phyloP scores from a whole-genome alignment of 2,797 vertebrate genomes.

The Lithobates sylvaticus region DNA sequence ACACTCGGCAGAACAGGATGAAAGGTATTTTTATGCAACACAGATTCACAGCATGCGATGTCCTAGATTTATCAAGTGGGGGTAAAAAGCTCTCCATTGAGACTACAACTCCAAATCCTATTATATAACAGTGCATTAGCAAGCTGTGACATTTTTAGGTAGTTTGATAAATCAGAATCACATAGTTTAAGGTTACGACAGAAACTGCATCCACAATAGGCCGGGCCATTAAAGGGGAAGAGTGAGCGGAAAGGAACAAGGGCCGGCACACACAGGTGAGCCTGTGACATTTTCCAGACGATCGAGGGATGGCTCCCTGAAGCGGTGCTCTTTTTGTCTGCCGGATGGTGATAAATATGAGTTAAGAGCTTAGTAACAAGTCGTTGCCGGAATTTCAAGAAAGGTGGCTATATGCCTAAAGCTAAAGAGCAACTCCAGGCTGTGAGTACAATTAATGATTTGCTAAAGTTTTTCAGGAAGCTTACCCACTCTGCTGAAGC shows the following conservation, averaged over 20 bases:
- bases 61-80: slow-evolving; percentile 53
- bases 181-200: slow-evolving; percentile 41
- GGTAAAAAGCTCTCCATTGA: slow-evolving; percentile 40
- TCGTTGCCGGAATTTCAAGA: slow-evolving; percentile 7
- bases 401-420: neutral
- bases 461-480: neutral
- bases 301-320: slow-evolving; percentile 42
- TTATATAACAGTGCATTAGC: slow-evolving; percentile 50
- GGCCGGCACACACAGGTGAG: slow-evolving; percentile 40
- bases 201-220: slow-evolving; percentile 30
- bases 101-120: slow-evolving; percentile 46
- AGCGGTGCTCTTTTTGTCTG: slow-evolving; percentile 46
- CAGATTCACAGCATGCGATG: slow-evolving; percentile 47
- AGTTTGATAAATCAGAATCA: slow-evolving; percentile 48
- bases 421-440: neutral
- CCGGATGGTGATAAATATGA: slow-evolving; percentile 41
- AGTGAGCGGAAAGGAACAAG: slow-evolving; percentile 1
- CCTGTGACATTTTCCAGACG: slow-evolving; percentile 25
- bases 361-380: slow-evolving; percentile 43
- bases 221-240: slow-evolving; percentile 36
- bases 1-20: slow-evolving; percentile 33
- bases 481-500: no score
- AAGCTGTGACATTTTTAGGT: slow-evolving; percentile 52
- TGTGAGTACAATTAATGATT: neutral
- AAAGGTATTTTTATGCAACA: slow-evolving; percentile 52